Base-by-base conservation (phyloP, 37 sponge, comb jelly and placozoan species). In the Theonella swinhoei region DNA sequence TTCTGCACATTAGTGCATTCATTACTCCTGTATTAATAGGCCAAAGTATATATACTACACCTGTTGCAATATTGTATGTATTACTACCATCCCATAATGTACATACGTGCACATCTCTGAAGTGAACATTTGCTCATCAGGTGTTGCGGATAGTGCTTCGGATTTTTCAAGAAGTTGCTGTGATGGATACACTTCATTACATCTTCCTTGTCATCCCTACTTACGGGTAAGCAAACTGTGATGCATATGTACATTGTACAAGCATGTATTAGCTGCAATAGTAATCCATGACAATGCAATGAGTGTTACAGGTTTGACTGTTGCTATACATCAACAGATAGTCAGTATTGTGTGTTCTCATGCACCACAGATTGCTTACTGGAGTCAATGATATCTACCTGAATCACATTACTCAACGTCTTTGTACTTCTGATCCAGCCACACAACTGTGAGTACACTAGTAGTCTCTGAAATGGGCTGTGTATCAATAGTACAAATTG, bases 121-220 rank as follows among this genome's bases (percentile, higher is more conserved):
- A 47, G 7, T 17, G 14, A 14, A 47, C 29, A 1, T 69, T 69
- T 31, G 30, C 4, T 36, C 24, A 71, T 33, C 47, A 84, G 84
- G 19, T 84, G 37, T 0, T 30, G 23, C 54, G 54, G 14, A 40
- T 42, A 20, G 58, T 43, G 2, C 20, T 86, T 0, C 66, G 77
- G 24, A 38, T 39, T 0, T 17, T 62, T 2, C 34, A 42, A 20
- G 43, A 30, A 26, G 54, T 31, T 41, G 66, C 67, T 36, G 30
- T 38, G 0, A 62, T 67, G 0, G 86, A 88, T 11, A 63, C 58
- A 1, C 65, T 92, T 41, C 85, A 88, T 43, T 81, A 88, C 82
- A 82, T 92, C 33, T 85, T 92, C 70, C 62, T 88, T 24, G 60
- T 88, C 54, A 43, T 82, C 32, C 93, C 93, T 14, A 75, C 83